Evolutionary conservation across 2,797 vertebrate genomes (phyloP).

Genomic region (Neoniphon sammara): DNA sequence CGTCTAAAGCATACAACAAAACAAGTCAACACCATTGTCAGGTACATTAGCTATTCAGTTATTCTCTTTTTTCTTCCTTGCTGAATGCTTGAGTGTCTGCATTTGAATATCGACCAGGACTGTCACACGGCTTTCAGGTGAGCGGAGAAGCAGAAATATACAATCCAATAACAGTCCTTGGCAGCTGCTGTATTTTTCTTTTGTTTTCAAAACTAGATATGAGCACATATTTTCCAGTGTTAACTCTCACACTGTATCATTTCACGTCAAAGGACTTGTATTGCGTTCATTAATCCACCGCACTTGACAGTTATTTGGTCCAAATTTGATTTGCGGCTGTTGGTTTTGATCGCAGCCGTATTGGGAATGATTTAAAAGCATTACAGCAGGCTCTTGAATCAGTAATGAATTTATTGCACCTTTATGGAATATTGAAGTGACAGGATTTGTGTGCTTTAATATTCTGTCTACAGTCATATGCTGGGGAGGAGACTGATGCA

Average conservation of each 20-base stretch:
- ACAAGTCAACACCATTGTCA: slow-evolving; percentile 78
- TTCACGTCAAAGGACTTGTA: slow-evolving; percentile 66
- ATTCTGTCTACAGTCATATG: slow-evolving; percentile 51
- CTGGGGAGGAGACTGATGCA: slow-evolving; percentile 24
- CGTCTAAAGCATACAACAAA: slow-evolving; percentile 72
- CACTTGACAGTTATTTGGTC: slow-evolving; percentile 72
- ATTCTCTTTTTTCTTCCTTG: slow-evolving; percentile 74
- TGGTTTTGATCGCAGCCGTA: slow-evolving; percentile 66
- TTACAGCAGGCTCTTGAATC: slow-evolving; percentile 62
- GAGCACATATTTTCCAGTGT: slow-evolving; percentile 55
- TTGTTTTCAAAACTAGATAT: slow-evolving; percentile 71
- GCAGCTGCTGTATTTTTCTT: slow-evolving; percentile 72
- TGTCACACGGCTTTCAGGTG: slow-evolving; percentile 81
- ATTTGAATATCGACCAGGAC: slow-evolving; percentile 81
- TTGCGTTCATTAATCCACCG: slow-evolving; percentile 73
- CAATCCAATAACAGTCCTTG: slow-evolving; percentile 74
- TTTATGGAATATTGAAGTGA: slow-evolving; percentile 60
- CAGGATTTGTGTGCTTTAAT: slow-evolving; percentile 67
- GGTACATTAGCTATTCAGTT: slow-evolving; percentile 83
- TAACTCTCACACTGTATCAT: slow-evolving; percentile 43
- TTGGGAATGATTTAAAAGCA: slow-evolving; percentile 65
- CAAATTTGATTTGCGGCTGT: slow-evolving; percentile 72
- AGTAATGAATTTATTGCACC: slow-evolving; percentile 68
- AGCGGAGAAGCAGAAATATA: slow-evolving; percentile 76
- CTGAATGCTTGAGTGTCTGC: slow-evolving; percentile 78